These are phyloP conservation scores for Epinotia nisella DNA, from an alignment of 2,888 invertebrate species.

Conservation along the genomic window DNA sequence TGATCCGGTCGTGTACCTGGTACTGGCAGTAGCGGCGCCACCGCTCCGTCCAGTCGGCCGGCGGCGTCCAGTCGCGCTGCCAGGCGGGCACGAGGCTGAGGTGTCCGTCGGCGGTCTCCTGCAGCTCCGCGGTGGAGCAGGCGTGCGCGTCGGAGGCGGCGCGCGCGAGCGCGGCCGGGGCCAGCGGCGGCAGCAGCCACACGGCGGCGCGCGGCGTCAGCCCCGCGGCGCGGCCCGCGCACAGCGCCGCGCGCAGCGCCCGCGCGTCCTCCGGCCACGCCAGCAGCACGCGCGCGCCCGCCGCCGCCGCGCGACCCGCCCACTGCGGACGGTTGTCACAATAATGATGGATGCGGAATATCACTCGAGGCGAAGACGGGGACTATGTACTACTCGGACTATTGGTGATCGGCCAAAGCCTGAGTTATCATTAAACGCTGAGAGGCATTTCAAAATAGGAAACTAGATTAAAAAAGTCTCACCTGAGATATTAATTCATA, in stretches of 20 bases:
- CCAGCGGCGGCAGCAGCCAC: slow-evolving; percentile 94
- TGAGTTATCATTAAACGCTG: neutral
- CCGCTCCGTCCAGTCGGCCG: slow-evolving; percentile 50
- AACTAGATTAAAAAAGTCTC: too few species aligned
- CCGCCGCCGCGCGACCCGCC: slow-evolving; percentile 59
- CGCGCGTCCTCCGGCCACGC: slow-evolving; percentile 91
- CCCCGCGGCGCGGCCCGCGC: slow-evolving; percentile 89
- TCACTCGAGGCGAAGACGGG: neutral
- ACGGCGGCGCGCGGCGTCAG: slow-evolving; percentile 92
- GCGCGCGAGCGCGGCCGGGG: slow-evolving; percentile 86
- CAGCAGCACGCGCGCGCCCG: slow-evolving; percentile 89
- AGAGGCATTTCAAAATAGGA: too few species aligned
- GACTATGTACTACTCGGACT: neutral
- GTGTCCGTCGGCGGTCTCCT: slow-evolving; percentile 58
- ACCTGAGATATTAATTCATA: slow-evolving; percentile 48
- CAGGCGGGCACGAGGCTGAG: slow-evolving; percentile 64
- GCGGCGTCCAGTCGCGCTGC: slow-evolving; percentile 58
- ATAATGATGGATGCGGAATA: neutral
- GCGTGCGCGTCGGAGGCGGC: slow-evolving; percentile 86
- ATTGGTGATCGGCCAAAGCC: neutral
- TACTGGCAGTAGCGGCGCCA: slow-evolving; percentile 51
- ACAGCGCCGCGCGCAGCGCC: slow-evolving; percentile 90
- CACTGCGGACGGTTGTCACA: slow-evolving; percentile 55
- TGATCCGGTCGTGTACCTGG: slow-evolving; percentile 4
- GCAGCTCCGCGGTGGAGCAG: slow-evolving; percentile 66